A percentile compares a stretch with the other conserved stretches of the same genome.
phyloP scores from a whole-genome alignment of 2,113 vertebrate species.

The Ophthalmolycus amberensis region DNA sequence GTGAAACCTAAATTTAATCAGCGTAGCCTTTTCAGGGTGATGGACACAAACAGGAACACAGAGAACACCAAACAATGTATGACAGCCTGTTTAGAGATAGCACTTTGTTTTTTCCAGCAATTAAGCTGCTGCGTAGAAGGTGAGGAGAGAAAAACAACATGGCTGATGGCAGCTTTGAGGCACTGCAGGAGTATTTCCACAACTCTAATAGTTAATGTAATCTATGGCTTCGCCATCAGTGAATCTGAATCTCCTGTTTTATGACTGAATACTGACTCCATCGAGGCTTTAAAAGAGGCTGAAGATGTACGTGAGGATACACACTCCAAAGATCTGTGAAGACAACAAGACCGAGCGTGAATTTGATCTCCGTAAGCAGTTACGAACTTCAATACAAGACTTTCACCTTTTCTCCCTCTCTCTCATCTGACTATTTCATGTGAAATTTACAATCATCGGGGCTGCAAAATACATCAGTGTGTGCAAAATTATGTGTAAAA shows the following conservation, averaged over 20 bases:
- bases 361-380: not conserved
- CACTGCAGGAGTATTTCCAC: not conserved
- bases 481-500: not conserved
- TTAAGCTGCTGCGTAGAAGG: not conserved
- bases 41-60: not conserved
- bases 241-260: not conserved
- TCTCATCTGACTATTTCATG: not conserved
- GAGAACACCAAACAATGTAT: not conserved
- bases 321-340: not conserved
- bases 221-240: not conserved
- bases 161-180: not conserved
- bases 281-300: not conserved
- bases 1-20: not conserved
- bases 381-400: not conserved
- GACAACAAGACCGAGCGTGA: not conserved
- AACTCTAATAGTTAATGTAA: not conserved
- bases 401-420: no score
- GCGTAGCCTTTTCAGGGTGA: not conserved
- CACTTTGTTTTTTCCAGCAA: not conserved
- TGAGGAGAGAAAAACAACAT: not conserved
- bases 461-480: not conserved
- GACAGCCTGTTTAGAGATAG: not conserved
- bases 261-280: not conserved
- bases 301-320: not conserved
- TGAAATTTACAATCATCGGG: no score